These are phyloP conservation scores for Enchytraeus crypticus DNA, from an alignment of 2,888 invertebrate genomes.

Conservation along the genomic window DNA sequence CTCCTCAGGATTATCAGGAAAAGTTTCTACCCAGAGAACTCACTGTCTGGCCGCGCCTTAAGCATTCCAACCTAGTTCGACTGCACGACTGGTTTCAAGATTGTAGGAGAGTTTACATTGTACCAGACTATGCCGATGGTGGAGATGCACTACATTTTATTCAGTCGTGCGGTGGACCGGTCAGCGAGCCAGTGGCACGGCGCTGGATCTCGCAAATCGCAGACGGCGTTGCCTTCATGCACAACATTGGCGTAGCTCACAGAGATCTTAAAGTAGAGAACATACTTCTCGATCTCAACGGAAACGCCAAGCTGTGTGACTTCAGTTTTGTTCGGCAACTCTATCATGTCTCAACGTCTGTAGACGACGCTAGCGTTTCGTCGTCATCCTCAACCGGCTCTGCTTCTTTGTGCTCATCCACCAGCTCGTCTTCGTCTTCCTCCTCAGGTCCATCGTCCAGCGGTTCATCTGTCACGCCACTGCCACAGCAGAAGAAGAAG, in stretches of 20 bases:
- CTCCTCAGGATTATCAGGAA: conserved; percentile 34
- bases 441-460: too few species aligned
- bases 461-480: too few species aligned
- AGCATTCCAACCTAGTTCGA: conserved; percentile 31
- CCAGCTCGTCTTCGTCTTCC: too few species aligned
- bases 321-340: conserved; percentile 49
- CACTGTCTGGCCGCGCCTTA: conserved; percentile 32
- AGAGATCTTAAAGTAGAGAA: conserved; percentile 53
- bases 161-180: conserved; percentile 44
- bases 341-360: too few species aligned
- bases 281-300: conserved; percentile 49
- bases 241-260: conserved; percentile 49
- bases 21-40: conserved; percentile 35
- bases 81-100: conserved; percentile 31
- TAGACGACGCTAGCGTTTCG: too few species aligned
- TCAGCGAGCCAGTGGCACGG: conserved; percentile 41
- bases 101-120: conserved; percentile 40
- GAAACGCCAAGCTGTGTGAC: conserved; percentile 49
- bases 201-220: conserved; percentile 35
- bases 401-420: too few species aligned
- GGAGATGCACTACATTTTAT: conserved; percentile 50
- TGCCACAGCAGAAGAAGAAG: too few species aligned
- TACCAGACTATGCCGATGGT: conserved; percentile 48
- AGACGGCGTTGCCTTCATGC: conserved; percentile 48
- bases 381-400: too few species aligned